Conservation (phyloP, 2,797 vertebrate genomes). For the Xenopus petersii region DNA sequence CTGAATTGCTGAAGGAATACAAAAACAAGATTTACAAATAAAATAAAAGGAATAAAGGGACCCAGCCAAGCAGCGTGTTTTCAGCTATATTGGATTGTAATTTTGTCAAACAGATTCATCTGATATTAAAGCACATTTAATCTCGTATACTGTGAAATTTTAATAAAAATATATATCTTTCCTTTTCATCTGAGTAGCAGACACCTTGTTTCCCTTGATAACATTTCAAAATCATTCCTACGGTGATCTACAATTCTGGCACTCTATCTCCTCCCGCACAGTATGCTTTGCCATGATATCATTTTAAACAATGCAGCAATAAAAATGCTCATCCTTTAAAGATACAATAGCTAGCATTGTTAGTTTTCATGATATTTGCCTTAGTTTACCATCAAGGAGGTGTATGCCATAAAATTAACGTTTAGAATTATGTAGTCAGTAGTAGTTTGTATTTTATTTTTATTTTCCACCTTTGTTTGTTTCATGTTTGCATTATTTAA, state of each 20-base stretch:
- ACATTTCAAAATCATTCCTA: not conserved
- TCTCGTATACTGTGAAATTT: not conserved
- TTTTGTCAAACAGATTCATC: not conserved
- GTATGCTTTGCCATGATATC: too few species aligned
- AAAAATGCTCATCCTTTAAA: too few species aligned
- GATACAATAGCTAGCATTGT: too few species aligned
- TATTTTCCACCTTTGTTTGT: too few species aligned
- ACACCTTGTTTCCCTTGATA: not conserved
- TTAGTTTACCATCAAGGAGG: too few species aligned
- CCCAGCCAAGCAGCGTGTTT: conserved; percentile 9
- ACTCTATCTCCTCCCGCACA: not conserved
- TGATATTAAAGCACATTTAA: not conserved
- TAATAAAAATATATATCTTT: conserved; percentile 14
- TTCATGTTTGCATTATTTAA: too few species aligned
- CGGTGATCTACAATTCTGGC: not conserved
- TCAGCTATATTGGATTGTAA: conserved; percentile 5
- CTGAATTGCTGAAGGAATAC: conserved; percentile 33
- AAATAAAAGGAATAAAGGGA: not conserved
- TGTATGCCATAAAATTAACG: too few species aligned
- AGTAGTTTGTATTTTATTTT: too few species aligned
- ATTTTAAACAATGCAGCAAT: too few species aligned
- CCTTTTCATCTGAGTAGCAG: not conserved
- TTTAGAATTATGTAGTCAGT: too few species aligned
- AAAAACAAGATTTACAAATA: conserved; percentile 7
- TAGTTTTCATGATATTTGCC: too few species aligned